Evolutionary conservation across 2,113 vertebrate genomes (phyloP), one percentile per base, ranked within the genome.

Genomic region (Motacilla tschutschensis): DNA sequence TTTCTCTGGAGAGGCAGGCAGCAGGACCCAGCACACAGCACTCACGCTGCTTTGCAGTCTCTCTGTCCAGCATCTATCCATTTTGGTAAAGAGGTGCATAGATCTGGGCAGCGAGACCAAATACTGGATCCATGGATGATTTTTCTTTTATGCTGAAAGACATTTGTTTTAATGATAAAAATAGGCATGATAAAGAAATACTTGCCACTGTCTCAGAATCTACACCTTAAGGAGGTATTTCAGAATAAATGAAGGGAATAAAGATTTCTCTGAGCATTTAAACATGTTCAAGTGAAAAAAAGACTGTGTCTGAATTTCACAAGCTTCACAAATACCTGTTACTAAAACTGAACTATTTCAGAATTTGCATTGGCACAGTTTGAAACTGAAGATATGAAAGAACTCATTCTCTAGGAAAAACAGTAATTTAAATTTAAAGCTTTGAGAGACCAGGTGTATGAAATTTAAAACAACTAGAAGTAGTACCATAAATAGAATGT

Each of bases 401-500:
- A 66, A 26, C 63, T 72, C 47, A 50, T 40, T 83, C 29, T 35
- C 82, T 79, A 88, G 66, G 64, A 63, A 83, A 91, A 76, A n/a
- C 36, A 79, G 8, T 67, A 69, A 92, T 73, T 82, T 80, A 85
- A 94, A 95, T 91, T 70, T 95, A 96, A 94, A 97, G 96, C 91
- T 95, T 87, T 83, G 58, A 76, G 82, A 94, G 64, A 93, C 77
- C 36, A 92, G 71, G 69, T 88, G 79, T 83, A 71, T 87, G 91
- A 90, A 89, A 95, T 78, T 93, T 83, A 92, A 95, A 95, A 91
- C 88, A 93, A 90, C 82, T 78, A 91, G 87, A 90, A 95, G 83
- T 77, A 94, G 94, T 97, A 96, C 94, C 95, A 66, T 96, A 55
- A 40, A 88, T 65, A 85, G 83, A 94, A 95, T 93, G 58, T 88